These are phyloP conservation scores for Protosalanx chinensis DNA, from an alignment of 2,797 vertebrate genomes.

Conservation along the genomic window DNA sequence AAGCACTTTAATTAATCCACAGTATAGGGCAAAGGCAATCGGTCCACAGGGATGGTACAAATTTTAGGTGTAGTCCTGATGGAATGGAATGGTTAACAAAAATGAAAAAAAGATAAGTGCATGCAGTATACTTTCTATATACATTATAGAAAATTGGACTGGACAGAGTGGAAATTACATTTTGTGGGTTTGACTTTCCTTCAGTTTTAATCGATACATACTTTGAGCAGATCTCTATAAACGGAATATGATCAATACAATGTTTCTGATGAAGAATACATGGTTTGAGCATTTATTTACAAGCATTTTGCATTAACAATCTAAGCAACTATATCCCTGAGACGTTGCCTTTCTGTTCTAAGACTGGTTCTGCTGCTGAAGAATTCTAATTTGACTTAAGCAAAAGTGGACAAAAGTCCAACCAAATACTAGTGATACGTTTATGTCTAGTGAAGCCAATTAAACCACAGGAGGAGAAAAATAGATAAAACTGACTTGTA, in stretches of 20 bases:
- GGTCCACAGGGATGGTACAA: conserved; percentile 27
- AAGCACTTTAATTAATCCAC: conserved; percentile 5
- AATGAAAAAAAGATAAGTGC: neutral
- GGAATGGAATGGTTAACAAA: neutral
- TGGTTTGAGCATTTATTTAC: neutral
- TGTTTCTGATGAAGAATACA: neutral
- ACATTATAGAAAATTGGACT: neutral
- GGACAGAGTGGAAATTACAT: neutral
- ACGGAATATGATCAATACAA: neutral
- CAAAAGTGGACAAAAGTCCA: neutral
- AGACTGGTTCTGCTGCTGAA: neutral
- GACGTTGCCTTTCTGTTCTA: neutral
- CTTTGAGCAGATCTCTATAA: neutral
- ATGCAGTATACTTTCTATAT: neutral
- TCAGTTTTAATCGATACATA: neutral
- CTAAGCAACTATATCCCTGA: neutral
- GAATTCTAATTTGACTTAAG: neutral
- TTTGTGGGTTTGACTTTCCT: neutral
- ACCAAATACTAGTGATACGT: neutral
- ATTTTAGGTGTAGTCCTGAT: neutral
- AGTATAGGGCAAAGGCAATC: conserved; percentile 37
- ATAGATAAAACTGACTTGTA: neutral
- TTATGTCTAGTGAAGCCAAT: neutral
- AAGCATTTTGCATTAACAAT: neutral
- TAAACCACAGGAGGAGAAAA: neutral